phyloP scores from a whole-genome alignment of 1,140 invertebrate genomes.

The Choristoneura fumiferana region DNA sequence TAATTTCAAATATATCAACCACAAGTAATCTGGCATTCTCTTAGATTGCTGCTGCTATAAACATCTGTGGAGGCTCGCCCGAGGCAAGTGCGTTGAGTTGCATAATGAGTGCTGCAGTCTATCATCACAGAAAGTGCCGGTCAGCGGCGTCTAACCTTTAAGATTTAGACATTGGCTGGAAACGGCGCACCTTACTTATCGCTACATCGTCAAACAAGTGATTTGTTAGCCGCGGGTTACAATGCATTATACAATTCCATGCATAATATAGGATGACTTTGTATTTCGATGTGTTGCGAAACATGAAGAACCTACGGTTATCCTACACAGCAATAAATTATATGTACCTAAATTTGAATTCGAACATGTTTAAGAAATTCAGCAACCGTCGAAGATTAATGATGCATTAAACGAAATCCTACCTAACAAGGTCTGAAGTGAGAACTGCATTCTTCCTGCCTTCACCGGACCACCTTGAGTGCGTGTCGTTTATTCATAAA shows the following conservation, averaged over 20 bases:
- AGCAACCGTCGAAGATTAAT: neutral
- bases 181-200: conserved; percentile 8
- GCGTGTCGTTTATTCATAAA: conserved; percentile 33
- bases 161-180: neutral
- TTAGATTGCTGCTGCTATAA: neutral
- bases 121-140: neutral
- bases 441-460: conserved; percentile 55
- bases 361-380: neutral
- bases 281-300: conserved; percentile 4
- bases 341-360: conserved; percentile 1
- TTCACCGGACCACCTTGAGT: conserved; percentile 55
- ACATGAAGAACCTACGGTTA: conserved; percentile 1
- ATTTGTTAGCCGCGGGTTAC: conserved; percentile 3
- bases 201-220: conserved; percentile 4
- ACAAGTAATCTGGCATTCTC: no score
- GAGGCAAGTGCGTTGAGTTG: neutral
- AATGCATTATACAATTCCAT: conserved; percentile 3
- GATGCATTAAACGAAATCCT: conserved; percentile 5
- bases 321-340: neutral
- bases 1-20: neutral
- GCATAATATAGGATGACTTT: neutral
- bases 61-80: neutral
- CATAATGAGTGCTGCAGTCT: neutral
- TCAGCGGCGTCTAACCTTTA: conserved; percentile 13
- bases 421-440: conserved; percentile 24